Evolutionary conservation across 2,888 invertebrate genomes (phyloP), one percentile per base, ranked within the genome.

Genomic region (Campoletis raptor): DNA sequence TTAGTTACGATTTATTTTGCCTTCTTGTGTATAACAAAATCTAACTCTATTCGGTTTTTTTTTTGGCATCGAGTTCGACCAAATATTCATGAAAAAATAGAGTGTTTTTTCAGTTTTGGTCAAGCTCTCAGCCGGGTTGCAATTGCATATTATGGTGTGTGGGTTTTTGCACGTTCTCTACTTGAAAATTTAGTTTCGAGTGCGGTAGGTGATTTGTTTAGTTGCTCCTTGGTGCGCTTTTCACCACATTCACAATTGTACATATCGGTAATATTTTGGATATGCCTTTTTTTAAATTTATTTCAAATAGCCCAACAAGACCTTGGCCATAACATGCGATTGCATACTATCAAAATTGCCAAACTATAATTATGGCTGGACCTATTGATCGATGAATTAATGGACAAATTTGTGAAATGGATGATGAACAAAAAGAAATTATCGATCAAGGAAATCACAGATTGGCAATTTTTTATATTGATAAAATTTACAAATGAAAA

Each of bases 121-220:
- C 67, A 36, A 72, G 72, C 83, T 79, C 57, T 70, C 37, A 42
- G 57, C 42, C 45, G 69, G 30, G 91, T 30, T 30, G 61, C 91
- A 92, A 90, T 90, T 89, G 91, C 91, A 91, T 91, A 90, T 92
- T 92, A 91, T 91, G 92, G 90, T 90, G 90, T 90, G 77, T 82
- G 30, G 88, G 87, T 88, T 88, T 91, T 89, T 82, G 85, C 85
- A 85, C 82, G 83, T 70, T 83, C 21, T 70, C 21, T 66, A 64
- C 52, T 52, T 30, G n/a, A 57, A 77, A 45, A 24, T 70, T 69
- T 67, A 12, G 42, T 30, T 24, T 74, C 37, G 36, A 30, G 76
- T 24, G 40, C 37, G 70, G 52, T 24, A 67, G 52, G 52, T 52
- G 37, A 73, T 61, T 61, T 76, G 57, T 76, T 74, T 73, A 24